Conservation (phyloP, 2,888 invertebrate species). For the Trichopoda pennipes region DNA sequence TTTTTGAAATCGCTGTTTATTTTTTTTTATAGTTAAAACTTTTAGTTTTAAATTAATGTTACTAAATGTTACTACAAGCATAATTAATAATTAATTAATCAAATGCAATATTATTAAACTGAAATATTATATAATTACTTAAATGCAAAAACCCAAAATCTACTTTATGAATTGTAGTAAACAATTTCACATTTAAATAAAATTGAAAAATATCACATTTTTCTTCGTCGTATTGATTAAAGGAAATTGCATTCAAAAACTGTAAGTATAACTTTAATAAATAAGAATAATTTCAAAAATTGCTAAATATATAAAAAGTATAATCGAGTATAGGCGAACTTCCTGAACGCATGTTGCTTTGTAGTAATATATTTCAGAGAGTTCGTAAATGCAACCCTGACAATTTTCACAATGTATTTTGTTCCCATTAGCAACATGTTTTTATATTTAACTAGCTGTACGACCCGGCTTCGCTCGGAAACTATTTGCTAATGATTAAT, state of each 20-base stretch:
- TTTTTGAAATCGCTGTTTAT: constrained; percentile 26
- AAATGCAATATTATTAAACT: constrained; percentile 66
- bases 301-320: too few species aligned
- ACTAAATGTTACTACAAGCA: constrained; percentile 63
- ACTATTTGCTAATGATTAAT: too few species aligned
- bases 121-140: constrained; percentile 45
- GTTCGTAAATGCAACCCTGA: too few species aligned
- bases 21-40: constrained; percentile 33
- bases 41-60: constrained; percentile 58
- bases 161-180: constrained; percentile 47
- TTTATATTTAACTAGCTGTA: too few species aligned
- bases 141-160: constrained; percentile 41
- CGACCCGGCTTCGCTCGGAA: too few species aligned
- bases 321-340: too few species aligned
- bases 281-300: background rate
- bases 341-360: too few species aligned
- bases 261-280: background rate
- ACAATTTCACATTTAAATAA: constrained; percentile 56
- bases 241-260: background rate
- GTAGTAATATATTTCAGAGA: too few species aligned
- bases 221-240: background rate
- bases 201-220: constrained; percentile 40
- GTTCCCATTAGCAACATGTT: too few species aligned
- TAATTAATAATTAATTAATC: constrained; percentile 54
- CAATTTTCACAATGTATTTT: too few species aligned